These are phyloP conservation scores for Lacerta agilis DNA, from an alignment of 2,797 vertebrate genomes.

Conservation along the genomic window DNA sequence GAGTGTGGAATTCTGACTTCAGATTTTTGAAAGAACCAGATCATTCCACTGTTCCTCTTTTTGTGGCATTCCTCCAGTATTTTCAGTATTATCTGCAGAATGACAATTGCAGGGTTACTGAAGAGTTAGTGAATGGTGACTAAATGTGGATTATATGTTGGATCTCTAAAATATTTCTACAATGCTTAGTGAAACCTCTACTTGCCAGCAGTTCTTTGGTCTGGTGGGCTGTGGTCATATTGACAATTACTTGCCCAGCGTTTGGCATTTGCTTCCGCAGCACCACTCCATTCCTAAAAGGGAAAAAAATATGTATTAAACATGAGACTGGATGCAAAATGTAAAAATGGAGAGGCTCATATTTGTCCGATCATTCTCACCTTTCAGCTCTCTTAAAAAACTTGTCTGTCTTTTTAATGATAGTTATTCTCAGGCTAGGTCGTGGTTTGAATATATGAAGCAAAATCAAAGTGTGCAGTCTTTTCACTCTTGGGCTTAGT, in stretches of 20 bases:
- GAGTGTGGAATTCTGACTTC: too few species aligned
- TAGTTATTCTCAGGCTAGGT: too few species aligned
- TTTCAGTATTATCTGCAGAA: background rate
- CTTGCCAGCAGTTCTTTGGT: constrained; percentile 37
- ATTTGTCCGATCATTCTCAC: background rate
- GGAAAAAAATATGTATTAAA: background rate
- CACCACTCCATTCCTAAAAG: constrained; percentile 30
- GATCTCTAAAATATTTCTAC: background rate
- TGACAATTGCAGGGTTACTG: too few species aligned
- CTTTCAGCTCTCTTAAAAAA: background rate
- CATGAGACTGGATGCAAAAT: background rate
- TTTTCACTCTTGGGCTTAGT: background rate
- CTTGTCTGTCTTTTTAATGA: too few species aligned
- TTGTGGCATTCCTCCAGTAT: too few species aligned
- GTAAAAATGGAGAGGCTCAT: background rate
- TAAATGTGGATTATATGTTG: background rate
- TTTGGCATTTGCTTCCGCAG: constrained; percentile 45
- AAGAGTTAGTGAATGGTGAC: background rate
- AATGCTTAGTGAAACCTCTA: background rate
- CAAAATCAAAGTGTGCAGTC: too few species aligned
- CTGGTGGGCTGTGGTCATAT: background rate
- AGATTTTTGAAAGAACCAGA: too few species aligned
- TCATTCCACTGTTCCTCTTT: too few species aligned
- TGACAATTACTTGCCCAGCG: background rate
- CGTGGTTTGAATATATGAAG: too few species aligned